These are phyloP conservation scores for Mercenaria mercenaria DNA, from an alignment of 1,140 invertebrate genomes.

Conservation along the genomic window DNA sequence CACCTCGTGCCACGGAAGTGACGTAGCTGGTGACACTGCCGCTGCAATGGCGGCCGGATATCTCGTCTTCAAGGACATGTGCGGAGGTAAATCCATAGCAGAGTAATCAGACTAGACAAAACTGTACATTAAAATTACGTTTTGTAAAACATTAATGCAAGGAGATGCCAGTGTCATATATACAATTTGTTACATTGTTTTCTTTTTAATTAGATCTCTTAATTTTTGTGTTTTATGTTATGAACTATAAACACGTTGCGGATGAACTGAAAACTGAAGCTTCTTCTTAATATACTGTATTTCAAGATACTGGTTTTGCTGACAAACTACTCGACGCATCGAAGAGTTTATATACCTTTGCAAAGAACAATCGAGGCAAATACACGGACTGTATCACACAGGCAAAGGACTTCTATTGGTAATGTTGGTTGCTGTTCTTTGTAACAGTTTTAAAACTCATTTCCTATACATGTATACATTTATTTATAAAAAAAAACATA, in stretches of 20 bases:
- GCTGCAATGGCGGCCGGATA: slow-evolving; percentile 88
- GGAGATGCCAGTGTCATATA: no score
- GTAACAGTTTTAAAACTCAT: not conserved
- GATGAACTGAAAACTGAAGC: no score
- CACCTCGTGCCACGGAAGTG: slow-evolving; percentile 80
- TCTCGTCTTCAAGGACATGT: slow-evolving; percentile 87
- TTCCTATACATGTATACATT: no score
- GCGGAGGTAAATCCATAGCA: slow-evolving; percentile 59
- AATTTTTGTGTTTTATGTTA: no score
- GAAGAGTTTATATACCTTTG: slow-evolving; percentile 88
- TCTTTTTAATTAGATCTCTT: no score
- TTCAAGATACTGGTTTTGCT: slow-evolving; percentile 86
- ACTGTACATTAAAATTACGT: no score
- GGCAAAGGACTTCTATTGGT: slow-evolving; percentile 61
- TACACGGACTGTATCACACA: slow-evolving; percentile 82
- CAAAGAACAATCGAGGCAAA: slow-evolving; percentile 87
- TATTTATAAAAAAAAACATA: no score
- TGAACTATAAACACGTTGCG: no score
- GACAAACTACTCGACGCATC: slow-evolving; percentile 87
- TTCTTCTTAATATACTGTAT: no score
- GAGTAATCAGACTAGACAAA: not conserved
- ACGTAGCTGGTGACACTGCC: slow-evolving; percentile 89
- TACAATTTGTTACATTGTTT: no score
- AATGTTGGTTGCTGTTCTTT: no score
- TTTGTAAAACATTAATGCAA: no score